Base-by-base conservation (phyloP, 2,797 vertebrate species). In the Podargus strigoides region DNA sequence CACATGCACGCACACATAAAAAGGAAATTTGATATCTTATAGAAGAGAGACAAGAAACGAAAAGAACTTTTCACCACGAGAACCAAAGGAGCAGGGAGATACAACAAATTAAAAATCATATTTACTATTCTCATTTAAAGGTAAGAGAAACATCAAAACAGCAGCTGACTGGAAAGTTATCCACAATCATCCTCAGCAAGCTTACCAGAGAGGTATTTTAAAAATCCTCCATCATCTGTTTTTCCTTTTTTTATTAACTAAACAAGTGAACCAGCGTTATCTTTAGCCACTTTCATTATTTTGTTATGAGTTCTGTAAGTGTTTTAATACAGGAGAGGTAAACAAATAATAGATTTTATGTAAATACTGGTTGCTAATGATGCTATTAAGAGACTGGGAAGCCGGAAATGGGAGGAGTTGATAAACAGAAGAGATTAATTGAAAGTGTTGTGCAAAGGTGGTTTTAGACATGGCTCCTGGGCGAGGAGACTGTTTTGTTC, bases 291-390 rank as follows among this genome's bases (percentile, higher is more conserved):
- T 91, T 70, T 47, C 41, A 84, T 91, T 69, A 41, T 66, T 82
- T 82, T 85, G 18, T 82, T 88, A 68, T 62, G 47, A 88, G 47
- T 62, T 93, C 19, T 42, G n/a, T 64, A 87, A 84, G 41, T 62
- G 87, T 75, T 90, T 81, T 81, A 89, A 52, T 75, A 63, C 18
- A 36, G 34, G 20, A 73, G 18, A 70, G 32, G 41, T 15, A 88
- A 96, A 88, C 58, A 87, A 85, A 55, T 64, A 84, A 84, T 59
- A 78, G 63, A 60, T 84, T 93, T 69, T 87, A 87, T 86, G 70
- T 90, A 94, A 95, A 84, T 77, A 94, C 47, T 27, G 15, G 17
- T 67, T 94, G 69, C 44, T 92, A 87, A 94, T 89, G 69, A 78
- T 93, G 75, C 59, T 91, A 49, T 83, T 64, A 90, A 83, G 76